Evolutionary conservation across 2,888 invertebrate genomes (phyloP).

Genomic region (Caenorhabditis panamensis): DNA sequence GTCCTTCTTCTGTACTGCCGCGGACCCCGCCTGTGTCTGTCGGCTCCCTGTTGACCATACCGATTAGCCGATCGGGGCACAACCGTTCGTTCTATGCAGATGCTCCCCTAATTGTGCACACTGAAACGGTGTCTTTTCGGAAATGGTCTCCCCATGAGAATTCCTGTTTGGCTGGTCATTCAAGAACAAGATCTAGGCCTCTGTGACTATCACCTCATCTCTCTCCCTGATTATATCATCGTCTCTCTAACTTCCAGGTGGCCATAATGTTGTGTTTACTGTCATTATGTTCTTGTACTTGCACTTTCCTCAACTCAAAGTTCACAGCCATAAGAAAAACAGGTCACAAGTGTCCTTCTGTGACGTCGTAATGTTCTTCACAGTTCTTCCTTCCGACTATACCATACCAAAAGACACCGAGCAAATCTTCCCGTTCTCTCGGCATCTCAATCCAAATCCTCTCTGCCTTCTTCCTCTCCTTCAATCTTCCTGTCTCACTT

Average conservation of each 20-base stretch:
- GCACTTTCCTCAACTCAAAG: not conserved
- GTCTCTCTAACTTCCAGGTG: not conserved
- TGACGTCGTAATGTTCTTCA: not conserved
- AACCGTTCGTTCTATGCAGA: conserved; percentile 18
- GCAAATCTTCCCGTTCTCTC: not conserved
- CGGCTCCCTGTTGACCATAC: conserved; percentile 25
- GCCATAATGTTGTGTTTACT: conserved; percentile 15
- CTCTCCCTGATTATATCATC: not conserved
- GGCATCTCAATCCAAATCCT: not conserved
- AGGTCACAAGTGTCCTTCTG: not conserved
- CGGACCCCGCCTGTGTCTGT: not conserved
- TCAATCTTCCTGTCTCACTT: conserved; percentile 17
- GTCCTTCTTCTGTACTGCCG: conserved; percentile 4
- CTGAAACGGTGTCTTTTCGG: not conserved
- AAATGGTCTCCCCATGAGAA: not conserved
- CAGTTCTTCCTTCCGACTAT: not conserved
- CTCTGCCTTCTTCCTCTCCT: not conserved
- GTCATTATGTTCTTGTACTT: not conserved
- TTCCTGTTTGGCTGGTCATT: not conserved
- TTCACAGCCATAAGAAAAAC: not conserved
- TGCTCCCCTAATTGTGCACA: conserved; percentile 7
- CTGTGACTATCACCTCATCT: conserved; percentile 1
- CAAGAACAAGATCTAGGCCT: not conserved
- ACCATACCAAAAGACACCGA: no score
- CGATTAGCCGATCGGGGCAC: conserved; percentile 22